Conservation (phyloP, 2,888 invertebrate genomes). For the Eurytoma adleriae region DNA sequence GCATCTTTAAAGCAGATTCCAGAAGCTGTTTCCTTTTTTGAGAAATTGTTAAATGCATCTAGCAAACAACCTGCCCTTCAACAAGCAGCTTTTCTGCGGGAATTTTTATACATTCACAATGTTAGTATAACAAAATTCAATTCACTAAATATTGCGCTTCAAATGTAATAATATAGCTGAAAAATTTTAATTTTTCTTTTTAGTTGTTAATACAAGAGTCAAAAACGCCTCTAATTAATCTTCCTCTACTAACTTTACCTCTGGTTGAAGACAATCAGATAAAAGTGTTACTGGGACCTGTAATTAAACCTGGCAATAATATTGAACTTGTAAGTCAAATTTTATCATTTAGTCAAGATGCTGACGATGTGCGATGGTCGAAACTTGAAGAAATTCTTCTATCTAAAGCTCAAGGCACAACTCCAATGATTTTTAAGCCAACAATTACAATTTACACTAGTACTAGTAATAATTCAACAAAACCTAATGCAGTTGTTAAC, state of each 20-base stretch:
- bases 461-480: constrained; percentile 80
- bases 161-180: neutral
- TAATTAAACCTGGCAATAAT: constrained; percentile 78
- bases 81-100: constrained; percentile 89
- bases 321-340: constrained; percentile 68
- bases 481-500: constrained; percentile 85
- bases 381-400: constrained; percentile 88
- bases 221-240: constrained; percentile 69
- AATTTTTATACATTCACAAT: constrained; percentile 91
- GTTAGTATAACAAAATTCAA: constrained; percentile 76
- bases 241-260: constrained; percentile 86
- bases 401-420: constrained; percentile 82
- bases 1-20: constrained; percentile 85
- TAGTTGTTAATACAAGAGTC: constrained; percentile 69
- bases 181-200: constrained; percentile 34
- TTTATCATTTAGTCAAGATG: constrained; percentile 71
- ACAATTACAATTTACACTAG: constrained; percentile 85
- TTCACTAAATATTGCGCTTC: no score
- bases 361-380: constrained; percentile 80
- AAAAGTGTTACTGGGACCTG: constrained; percentile 83
- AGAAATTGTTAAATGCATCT: constrained; percentile 84
- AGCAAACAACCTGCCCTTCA: constrained; percentile 85
- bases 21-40: constrained; percentile 86
- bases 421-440: constrained; percentile 88
- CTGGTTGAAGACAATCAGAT: constrained; percentile 83